phyloP scores from a whole-genome alignment of 2,888 invertebrate species.

The Tenodera sinensis region DNA sequence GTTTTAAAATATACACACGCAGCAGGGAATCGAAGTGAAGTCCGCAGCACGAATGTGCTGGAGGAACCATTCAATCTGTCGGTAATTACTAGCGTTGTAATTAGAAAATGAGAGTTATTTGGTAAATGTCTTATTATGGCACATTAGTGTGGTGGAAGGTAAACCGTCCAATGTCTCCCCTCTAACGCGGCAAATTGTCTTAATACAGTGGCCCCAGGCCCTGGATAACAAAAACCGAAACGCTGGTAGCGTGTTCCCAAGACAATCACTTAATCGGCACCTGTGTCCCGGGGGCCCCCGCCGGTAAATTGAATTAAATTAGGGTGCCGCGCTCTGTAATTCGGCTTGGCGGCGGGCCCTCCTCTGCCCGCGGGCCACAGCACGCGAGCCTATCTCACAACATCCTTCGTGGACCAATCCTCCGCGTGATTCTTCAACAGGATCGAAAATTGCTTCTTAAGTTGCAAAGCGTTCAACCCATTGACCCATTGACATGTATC shows the following conservation, averaged over 20 bases:
- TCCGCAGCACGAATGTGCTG: too few species aligned
- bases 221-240: not conserved
- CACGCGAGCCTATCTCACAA: constrained; percentile 18
- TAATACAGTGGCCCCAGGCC: not conserved
- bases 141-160: not conserved
- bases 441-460: not conserved
- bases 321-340: constrained; percentile 30
- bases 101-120: not conserved
- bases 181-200: not conserved
- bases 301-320: constrained; percentile 31
- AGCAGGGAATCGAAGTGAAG: too few species aligned
- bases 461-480: not conserved
- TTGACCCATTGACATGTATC: not conserved
- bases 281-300: constrained; percentile 16
- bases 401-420: not conserved
- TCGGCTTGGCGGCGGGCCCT: constrained; percentile 17
- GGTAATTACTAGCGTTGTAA: not conserved
- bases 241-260: not conserved
- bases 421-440: not conserved
- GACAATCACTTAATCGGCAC: constrained; percentile 30
- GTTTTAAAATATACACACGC: too few species aligned
- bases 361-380: constrained; percentile 6
- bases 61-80: too few species aligned
- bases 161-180: not conserved
- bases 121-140: not conserved